Evolutionary conservation across 2,888 invertebrate genomes (phyloP).

Genomic region (Timandra comae): DNA sequence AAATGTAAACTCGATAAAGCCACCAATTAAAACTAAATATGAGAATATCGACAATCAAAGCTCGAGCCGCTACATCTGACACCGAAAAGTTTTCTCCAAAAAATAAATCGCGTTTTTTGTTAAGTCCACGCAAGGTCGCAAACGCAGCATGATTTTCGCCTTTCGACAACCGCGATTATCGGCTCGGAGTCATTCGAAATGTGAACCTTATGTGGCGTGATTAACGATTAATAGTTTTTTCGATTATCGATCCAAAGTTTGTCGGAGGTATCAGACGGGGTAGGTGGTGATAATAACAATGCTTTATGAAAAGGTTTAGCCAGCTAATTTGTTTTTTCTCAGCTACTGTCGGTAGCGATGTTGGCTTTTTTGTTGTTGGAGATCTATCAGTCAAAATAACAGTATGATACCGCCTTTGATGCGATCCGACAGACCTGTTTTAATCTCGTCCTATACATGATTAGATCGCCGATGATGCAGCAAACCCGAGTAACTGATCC

Average conservation of each 20-base stretch:
- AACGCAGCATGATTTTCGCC: slow-evolving; percentile 71
- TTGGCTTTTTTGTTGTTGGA: slow-evolving; percentile 68
- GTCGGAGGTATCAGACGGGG: slow-evolving; percentile 49
- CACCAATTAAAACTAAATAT: slow-evolving; percentile 78
- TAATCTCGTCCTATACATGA: slow-evolving; percentile 74
- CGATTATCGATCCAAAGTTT: slow-evolving; percentile 36
- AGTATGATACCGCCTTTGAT: slow-evolving; percentile 77
- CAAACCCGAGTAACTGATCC: slow-evolving; percentile 66
- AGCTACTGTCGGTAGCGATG: slow-evolving; percentile 75
- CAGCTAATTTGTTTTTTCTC: slow-evolving; percentile 77
- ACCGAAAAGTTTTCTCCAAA: slow-evolving; percentile 68
- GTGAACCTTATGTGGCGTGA: slow-evolving; percentile 42
- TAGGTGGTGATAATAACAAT: slow-evolving; percentile 75
- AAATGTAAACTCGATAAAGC: slow-evolving; percentile 78
- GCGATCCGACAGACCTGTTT: slow-evolving; percentile 71
- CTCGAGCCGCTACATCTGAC: slow-evolving; percentile 73
- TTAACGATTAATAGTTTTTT: slow-evolving; percentile 31
- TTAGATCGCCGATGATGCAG: slow-evolving; percentile 75
- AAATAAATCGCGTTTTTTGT: slow-evolving; percentile 69
- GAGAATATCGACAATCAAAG: slow-evolving; percentile 76
- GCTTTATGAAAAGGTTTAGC: slow-evolving; percentile 76
- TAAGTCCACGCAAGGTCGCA: slow-evolving; percentile 61
- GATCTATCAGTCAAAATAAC: slow-evolving; percentile 78
- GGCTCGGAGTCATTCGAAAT: slow-evolving; percentile 30
- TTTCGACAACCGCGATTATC: slow-evolving; percentile 57